Percentiles rank a stretch among this genome's conserved stretches.
Evolutionary conservation across 2,113 vertebrate species (phyloP).

Genomic region (Cichladusa arquata): DNA sequence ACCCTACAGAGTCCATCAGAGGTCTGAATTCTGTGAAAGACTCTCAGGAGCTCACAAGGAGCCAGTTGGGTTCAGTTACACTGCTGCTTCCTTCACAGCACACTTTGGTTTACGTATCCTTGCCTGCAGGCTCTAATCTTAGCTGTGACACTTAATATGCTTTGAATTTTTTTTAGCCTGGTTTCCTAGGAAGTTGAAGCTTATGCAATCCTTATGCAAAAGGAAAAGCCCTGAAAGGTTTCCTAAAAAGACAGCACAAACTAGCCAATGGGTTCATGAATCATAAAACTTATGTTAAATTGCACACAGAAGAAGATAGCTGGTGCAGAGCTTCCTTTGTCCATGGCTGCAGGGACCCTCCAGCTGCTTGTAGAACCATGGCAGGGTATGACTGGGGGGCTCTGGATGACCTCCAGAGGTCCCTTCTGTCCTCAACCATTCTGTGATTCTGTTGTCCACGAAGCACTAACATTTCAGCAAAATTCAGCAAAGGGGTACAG

Average conservation of each 20-base stretch:
- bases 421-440: not conserved
- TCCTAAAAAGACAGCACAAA: not conserved
- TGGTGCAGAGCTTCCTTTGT: not conserved
- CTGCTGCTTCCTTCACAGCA: not conserved
- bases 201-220: conserved; percentile 8
- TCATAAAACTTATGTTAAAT: not conserved
- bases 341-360: not conserved
- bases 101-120: not conserved
- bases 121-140: conserved; percentile 20
- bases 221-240: not conserved
- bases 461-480: not conserved
- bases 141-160: not conserved
- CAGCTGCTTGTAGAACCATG: not conserved
- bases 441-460: not conserved
- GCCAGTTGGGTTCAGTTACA: not conserved
- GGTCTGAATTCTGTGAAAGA: not conserved
- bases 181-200: not conserved
- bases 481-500: not conserved
- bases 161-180: not conserved
- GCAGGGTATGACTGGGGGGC: not conserved
- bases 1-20: not conserved
- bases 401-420: not conserved
- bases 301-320: not conserved
- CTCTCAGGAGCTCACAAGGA: not conserved
- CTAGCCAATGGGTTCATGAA: not conserved